These are phyloP conservation scores for Danionella dracula DNA, from an alignment of 2,797 vertebrate genomes.

Conservation along the genomic window DNA sequence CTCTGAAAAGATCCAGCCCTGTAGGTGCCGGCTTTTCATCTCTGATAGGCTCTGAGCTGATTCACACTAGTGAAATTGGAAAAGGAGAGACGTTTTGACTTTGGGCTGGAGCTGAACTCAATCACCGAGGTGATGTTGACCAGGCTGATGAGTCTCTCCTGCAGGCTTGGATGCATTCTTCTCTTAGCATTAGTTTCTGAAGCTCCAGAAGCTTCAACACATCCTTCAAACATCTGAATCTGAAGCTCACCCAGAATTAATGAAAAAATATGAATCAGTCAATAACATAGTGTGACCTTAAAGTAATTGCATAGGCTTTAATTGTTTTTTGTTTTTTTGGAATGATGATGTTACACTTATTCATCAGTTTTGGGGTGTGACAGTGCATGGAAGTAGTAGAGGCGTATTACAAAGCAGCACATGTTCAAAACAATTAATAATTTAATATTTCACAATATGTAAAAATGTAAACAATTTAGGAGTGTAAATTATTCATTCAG, in stretches of 20 bases:
- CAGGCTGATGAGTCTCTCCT: slow-evolving; percentile 65
- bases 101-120: slow-evolving; percentile 56
- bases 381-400: too few species aligned
- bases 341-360: too few species aligned
- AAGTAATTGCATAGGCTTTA: too few species aligned
- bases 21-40: slow-evolving; percentile 57
- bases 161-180: slow-evolving; percentile 59
- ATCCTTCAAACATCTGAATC: background rate
- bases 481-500: too few species aligned
- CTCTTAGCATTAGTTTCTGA: slow-evolving; percentile 64
- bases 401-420: too few species aligned
- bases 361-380: too few species aligned
- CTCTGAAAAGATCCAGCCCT: slow-evolving; percentile 52
- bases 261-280: too few species aligned
- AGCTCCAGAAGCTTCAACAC: slow-evolving; percentile 36
- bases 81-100: slow-evolving; percentile 56
- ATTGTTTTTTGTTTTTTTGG: slow-evolving; percentile 1
- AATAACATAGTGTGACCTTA: too few species aligned
- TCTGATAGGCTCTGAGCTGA: slow-evolving; percentile 57
- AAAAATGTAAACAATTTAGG: too few species aligned
- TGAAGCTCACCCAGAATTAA: too few species aligned
- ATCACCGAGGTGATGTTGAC: slow-evolving; percentile 65
- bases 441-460: too few species aligned
- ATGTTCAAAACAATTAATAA: too few species aligned
- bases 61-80: slow-evolving; percentile 56